phyloP scores from a whole-genome alignment of 2,888 invertebrate genomes.

The Drosophila falleni region DNA sequence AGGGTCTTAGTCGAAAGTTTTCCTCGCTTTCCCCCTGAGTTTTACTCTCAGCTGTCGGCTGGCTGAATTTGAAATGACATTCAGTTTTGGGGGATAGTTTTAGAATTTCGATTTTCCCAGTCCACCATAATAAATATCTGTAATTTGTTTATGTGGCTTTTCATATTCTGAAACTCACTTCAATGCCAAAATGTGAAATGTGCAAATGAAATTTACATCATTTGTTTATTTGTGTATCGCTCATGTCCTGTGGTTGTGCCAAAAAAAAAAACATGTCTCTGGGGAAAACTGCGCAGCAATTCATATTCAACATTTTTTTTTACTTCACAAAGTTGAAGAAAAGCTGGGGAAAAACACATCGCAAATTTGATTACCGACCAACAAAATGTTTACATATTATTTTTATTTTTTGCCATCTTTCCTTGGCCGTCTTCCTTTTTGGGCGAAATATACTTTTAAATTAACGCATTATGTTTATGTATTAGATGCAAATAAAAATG shows the following conservation, averaged over 20 bases:
- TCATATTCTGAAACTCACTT: conserved; percentile 58
- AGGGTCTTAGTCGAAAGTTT: conserved; percentile 38
- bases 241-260: conserved; percentile 74
- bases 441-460: conserved; percentile 69
- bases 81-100: conserved; percentile 47
- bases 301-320: conserved; percentile 63
- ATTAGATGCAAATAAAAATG: conserved; percentile 77
- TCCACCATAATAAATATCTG: conserved; percentile 62
- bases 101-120: conserved; percentile 25
- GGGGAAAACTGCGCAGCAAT: conserved; percentile 71
- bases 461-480: conserved; percentile 82
- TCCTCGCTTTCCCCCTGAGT: not conserved
- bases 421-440: conserved; percentile 24
- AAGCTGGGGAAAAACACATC: conserved; percentile 56
- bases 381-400: conserved; percentile 63
- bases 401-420: conserved; percentile 31
- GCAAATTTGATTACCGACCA: conserved; percentile 79
- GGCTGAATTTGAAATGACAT: conserved; percentile 20
- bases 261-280: conserved; percentile 48
- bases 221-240: conserved; percentile 81
- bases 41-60: conserved; percentile 40
- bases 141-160: conserved; percentile 73
- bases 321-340: conserved; percentile 5
- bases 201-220: conserved; percentile 81
- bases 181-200: conserved; percentile 41